A percentile compares a stretch with the other conserved stretches of the same genome.
These are phyloP conservation scores for Elgaria multicarinata DNA, from an alignment of 2,113 vertebrate species.

Conservation along the genomic window DNA sequence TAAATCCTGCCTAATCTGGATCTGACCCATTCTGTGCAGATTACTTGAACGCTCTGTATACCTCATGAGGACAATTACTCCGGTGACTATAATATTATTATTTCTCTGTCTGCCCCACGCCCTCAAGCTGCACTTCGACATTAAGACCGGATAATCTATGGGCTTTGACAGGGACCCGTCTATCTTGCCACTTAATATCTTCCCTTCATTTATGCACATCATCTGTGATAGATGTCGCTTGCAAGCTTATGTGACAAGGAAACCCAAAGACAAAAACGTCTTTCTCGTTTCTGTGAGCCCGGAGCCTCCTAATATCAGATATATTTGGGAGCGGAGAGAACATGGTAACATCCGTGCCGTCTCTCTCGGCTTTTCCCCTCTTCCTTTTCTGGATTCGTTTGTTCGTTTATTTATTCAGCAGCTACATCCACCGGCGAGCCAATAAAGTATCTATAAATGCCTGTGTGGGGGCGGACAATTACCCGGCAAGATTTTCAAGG, in stretches of 20 bases:
- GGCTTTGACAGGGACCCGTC: background rate
- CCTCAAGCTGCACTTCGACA: background rate
- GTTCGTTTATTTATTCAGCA: background rate
- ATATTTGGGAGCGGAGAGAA: background rate
- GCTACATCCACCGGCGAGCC: slow-evolving; percentile 36
- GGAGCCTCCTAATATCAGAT: slow-evolving; percentile 42
- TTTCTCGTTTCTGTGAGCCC: slow-evolving; percentile 50
- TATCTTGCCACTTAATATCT: background rate
- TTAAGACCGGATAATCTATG: background rate
- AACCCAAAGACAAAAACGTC: background rate
- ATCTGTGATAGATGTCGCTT: slow-evolving; percentile 20
- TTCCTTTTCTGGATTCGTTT: background rate
- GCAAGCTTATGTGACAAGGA: slow-evolving; percentile 30
- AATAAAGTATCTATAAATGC: slow-evolving; percentile 17
- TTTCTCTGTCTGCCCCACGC: background rate
- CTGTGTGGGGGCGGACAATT: background rate
- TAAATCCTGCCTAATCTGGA: too few species aligned
- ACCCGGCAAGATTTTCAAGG: slow-evolving; percentile 54
- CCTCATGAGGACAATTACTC: background rate
- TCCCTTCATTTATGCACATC: slow-evolving; percentile 31
- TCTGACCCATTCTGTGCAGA: background rate
- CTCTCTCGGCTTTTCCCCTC: background rate
- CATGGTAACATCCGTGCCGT: background rate
- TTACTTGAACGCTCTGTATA: background rate
- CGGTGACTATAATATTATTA: background rate